Base-by-base conservation (phyloP, 2,888 invertebrate species). In the Phrixothrix hirtus region DNA sequence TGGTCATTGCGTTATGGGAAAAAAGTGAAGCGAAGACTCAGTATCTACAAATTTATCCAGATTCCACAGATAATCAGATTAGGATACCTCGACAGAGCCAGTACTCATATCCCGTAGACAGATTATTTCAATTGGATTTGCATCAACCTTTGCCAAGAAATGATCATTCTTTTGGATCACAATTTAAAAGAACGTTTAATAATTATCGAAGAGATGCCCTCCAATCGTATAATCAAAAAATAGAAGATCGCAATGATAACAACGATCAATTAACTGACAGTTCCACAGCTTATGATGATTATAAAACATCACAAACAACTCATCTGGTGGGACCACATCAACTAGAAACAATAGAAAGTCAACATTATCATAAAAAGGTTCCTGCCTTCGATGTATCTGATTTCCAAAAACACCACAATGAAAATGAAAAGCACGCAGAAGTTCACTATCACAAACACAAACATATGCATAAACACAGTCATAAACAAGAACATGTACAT, bases 401-500 rank as follows among this genome's bases (percentile, higher is more conserved):
- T 16, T 68, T 65, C 44, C 44, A 61, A 9, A 57, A 62, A 41
- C 41, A 59, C n/a, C 58, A 62, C 7, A 27, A 57, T 9, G 10
- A 30, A 2, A n/a, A 38, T 1, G 39, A 50, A 6, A 37, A 45
- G 5, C 55, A 59, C 21, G 58, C 47, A 17, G 65, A 65, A 47
- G 64, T 63, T 12, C 64, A 65, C 37, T 64, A 65, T 41, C 64
- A 65, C 32, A 61, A 65, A 39, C 65, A 65, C 54, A 63, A 63
- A 44, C 69, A 71, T 55, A 54, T 70, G 11, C 71, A 71, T 38
- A 68, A 70, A 34, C 70, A 71, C 43, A 60, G 66, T 34, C 71
- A 71, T 41, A 67, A 71, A 42, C 71, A 71, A 42, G 62, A 69
- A 13, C 71, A 71, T 45, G 60, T 63, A 5, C 69, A 71, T 50